phyloP scores from a whole-genome alignment of 2,113 vertebrate genomes.

The Burhinus oedicnemus region DNA sequence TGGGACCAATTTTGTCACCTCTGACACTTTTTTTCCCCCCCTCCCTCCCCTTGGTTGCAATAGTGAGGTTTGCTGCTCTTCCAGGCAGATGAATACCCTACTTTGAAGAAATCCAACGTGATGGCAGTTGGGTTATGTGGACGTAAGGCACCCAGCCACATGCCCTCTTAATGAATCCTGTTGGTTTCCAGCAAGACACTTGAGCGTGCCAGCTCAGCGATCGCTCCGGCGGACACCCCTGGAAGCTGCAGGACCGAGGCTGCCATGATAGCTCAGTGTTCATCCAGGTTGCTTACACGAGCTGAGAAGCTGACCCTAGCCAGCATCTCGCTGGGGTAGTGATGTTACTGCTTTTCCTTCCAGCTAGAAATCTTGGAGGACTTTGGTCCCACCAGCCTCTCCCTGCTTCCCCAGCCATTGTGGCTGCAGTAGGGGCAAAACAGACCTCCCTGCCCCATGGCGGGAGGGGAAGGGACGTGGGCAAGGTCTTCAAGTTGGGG shows the following conservation, averaged over 20 bases:
- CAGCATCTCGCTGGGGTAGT: accelerated
- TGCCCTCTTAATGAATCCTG: not conserved
- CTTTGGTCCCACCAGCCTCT: not conserved
- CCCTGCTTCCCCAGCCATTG: accelerated
- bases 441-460: not conserved
- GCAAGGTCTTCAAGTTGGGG: not conserved
- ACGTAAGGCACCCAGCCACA: accelerated
- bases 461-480: not conserved
- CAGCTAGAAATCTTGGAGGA: not conserved
- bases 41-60: not conserved
- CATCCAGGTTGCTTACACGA: not conserved
- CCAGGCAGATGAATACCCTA: not conserved
- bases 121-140: not conserved
- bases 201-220: not conserved
- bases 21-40: too few species aligned
- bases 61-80: conserved; percentile 3
- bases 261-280: accelerated
- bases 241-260: not conserved
- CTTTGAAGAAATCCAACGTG: not conserved
- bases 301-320: not conserved
- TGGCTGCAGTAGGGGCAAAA: not conserved
- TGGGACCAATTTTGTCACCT: not conserved
- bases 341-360: not conserved
- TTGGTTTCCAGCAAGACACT: not conserved
- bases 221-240: accelerated